Percentiles rank a stretch among this genome's conserved stretches.
These are phyloP conservation scores for Stylophora pistillata DNA, from an alignment of 64 coral and sea anemone genomes.

Conservation along the genomic window DNA sequence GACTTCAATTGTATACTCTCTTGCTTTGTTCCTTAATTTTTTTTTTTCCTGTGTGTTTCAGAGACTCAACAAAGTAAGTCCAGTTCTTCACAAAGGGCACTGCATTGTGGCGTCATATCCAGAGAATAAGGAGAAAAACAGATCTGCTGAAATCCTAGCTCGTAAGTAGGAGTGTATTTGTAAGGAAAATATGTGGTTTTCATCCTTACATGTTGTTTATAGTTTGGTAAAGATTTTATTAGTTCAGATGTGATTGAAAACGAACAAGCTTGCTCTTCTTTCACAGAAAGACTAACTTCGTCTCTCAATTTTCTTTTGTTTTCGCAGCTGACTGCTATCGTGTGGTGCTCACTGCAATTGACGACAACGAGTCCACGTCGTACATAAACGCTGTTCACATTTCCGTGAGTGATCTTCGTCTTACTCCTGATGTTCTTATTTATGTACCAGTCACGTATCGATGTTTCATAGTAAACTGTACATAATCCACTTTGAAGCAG, in stretches of 20 bases:
- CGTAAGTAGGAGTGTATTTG: constrained; percentile 50
- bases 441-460: too few relatives aligned
- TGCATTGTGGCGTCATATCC: constrained; percentile 85
- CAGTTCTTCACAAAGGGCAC: constrained; percentile 71
- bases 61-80: constrained; percentile 96
- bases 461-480: too few relatives aligned
- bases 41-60: constrained; percentile 9
- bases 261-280: background rate
- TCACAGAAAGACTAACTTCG: background rate
- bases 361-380: constrained; percentile 86
- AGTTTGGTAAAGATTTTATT: too few relatives aligned
- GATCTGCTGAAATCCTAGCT: constrained; percentile 81
- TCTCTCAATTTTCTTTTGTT: background rate
- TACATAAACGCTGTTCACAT: constrained; percentile 96
- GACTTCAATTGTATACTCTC: too few relatives aligned
- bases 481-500: too few relatives aligned
- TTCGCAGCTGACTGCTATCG: constrained; percentile 82
- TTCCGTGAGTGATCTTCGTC: constrained; percentile 57
- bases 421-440: background rate
- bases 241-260: too few relatives aligned
- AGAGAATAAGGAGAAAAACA: constrained; percentile 95
- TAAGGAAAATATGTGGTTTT: background rate
- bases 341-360: constrained; percentile 84
- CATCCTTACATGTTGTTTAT: background rate
- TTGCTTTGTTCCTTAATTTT: background rate